Evolutionary conservation across 2,888 invertebrate species (phyloP).

Genomic region (Caenorhabditis uteleia): DNA sequence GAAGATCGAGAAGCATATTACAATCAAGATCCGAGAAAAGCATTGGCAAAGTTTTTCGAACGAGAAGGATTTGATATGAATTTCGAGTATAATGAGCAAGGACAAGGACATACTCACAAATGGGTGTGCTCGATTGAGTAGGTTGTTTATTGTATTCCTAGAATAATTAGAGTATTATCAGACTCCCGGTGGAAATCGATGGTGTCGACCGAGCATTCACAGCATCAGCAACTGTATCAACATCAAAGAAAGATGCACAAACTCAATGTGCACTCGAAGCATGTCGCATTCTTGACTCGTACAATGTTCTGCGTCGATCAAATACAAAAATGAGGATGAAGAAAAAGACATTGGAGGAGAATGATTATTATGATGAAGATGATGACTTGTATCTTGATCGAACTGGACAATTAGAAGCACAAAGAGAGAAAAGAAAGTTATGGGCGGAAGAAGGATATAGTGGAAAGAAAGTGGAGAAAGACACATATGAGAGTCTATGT

Average conservation of each 20-base stretch:
- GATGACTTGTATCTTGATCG: slow-evolving; percentile 94
- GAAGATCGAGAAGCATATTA: slow-evolving; percentile 82
- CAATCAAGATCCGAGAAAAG: slow-evolving; percentile 91
- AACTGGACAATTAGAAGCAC: slow-evolving; percentile 88
- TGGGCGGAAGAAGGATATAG: slow-evolving; percentile 58
- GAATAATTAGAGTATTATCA: slow-evolving; percentile 7
- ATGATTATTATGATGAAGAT: slow-evolving; percentile 91
- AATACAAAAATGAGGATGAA: slow-evolving; percentile 40
- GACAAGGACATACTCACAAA: slow-evolving; percentile 83
- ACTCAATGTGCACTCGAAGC: slow-evolving; percentile 90
- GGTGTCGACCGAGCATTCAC: slow-evolving; percentile 48
- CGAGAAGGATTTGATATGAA: slow-evolving; percentile 81
- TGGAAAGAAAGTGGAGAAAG: slow-evolving; percentile 20
- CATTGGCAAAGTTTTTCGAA: slow-evolving; percentile 90
- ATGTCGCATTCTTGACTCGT: slow-evolving; percentile 86
- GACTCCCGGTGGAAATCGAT: slow-evolving; percentile 53
- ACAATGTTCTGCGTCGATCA: slow-evolving; percentile 77
- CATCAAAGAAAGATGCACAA: slow-evolving; percentile 54
- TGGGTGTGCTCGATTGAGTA: slow-evolving; percentile 78
- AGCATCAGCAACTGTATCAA: slow-evolving; percentile 50
- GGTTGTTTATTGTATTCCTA: slow-evolving; percentile 49
- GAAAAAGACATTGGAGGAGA: slow-evolving; percentile 69
- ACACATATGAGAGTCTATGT: slow-evolving; percentile 50
- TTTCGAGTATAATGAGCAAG: slow-evolving; percentile 83
- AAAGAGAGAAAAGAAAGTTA: slow-evolving; percentile 81